Percentiles rank a stretch among this genome's conserved stretches.
Evolutionary conservation across 2,888 invertebrate species (phyloP).

Genomic region (Synergus japonicus): DNA sequence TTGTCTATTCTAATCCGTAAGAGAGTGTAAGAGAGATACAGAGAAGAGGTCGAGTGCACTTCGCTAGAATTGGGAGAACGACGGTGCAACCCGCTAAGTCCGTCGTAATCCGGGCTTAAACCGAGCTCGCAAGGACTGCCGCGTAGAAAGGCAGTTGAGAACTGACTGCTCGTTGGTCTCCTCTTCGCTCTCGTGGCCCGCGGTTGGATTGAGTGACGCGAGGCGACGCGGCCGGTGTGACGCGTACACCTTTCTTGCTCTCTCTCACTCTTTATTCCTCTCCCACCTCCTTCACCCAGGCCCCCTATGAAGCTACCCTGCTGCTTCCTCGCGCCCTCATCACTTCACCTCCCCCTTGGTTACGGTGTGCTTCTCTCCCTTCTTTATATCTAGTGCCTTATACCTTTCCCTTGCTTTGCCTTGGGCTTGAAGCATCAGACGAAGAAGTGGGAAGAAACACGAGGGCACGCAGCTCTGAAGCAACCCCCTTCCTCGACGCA

Average conservation of each 20-base stretch:
- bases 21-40: constrained; percentile 26
- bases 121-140: constrained; percentile 71
- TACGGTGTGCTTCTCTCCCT: neutral
- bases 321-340: constrained; percentile 6
- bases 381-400: constrained; percentile 5
- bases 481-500: neutral
- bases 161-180: constrained; percentile 71
- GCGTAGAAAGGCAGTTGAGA: constrained; percentile 75
- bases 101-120: constrained; percentile 70
- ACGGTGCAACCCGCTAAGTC: constrained; percentile 68
- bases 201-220: constrained; percentile 72
- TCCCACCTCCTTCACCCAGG: constrained; percentile 41
- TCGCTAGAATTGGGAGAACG: constrained; percentile 41
- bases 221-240: constrained; percentile 71
- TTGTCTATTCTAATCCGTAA: neutral
- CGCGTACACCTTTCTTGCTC: constrained; percentile 68
- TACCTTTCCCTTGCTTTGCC: constrained; percentile 11
- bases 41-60: constrained; percentile 43
- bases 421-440: neutral
- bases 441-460: neutral
- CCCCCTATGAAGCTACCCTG: constrained; percentile 11
- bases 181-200: constrained; percentile 60
- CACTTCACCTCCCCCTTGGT: constrained; percentile 2
- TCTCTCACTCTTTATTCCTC: constrained; percentile 47
- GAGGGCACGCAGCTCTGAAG: neutral